Evolutionary conservation across 2,797 vertebrate species (phyloP), one percentile per base, ranked within the genome.

Genomic region (Parambassis ranga): DNA sequence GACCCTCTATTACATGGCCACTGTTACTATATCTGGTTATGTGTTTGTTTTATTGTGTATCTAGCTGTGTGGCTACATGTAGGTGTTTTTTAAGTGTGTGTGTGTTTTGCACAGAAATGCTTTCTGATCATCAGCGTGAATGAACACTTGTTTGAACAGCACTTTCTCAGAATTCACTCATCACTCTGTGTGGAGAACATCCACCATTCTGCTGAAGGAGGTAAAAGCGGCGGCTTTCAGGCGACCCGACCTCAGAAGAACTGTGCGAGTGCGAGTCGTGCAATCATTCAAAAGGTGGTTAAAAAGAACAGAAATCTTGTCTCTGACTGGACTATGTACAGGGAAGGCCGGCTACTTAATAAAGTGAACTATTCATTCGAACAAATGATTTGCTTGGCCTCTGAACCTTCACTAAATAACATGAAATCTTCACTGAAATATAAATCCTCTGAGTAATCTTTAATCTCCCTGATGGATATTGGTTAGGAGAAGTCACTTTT

Each of bases 401-500:
- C 71, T 89, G 82, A 88, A 85, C 84, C 82, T 31, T 5, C 26
- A 51, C 67, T 75, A 80, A 87, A 87, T 83, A 83, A 79, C 72
- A 57, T 68, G 44, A 50, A 44, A 71, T 65, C 11, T 48, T 48
- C 19, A 23, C 42, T 60, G 52, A 74, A 75, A 75, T 80, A 83
- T 81, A 81, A 88, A 90, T 89, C 77, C 79, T 76, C 53, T 42
- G n/a, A 71, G 76, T 84, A 86, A 82, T 81, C 71, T 72, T 75
- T 81, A 75, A 84, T 86, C 81, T 82, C 64, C 57, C 71, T 55
- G 58, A 82, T 57, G 64, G 83, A 87, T 84, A 80, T 87, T 89
- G 70, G 71, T 79, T 53, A 66, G 75, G 44, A 62, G 64, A 83
- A 88, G 82, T 90, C 82, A 85, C 70, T 78, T 86, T 83, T 67